Evolutionary conservation across 1,140 invertebrate species (phyloP), one percentile per base, ranked within the genome.

Genomic region (Drusus annulatus): DNA sequence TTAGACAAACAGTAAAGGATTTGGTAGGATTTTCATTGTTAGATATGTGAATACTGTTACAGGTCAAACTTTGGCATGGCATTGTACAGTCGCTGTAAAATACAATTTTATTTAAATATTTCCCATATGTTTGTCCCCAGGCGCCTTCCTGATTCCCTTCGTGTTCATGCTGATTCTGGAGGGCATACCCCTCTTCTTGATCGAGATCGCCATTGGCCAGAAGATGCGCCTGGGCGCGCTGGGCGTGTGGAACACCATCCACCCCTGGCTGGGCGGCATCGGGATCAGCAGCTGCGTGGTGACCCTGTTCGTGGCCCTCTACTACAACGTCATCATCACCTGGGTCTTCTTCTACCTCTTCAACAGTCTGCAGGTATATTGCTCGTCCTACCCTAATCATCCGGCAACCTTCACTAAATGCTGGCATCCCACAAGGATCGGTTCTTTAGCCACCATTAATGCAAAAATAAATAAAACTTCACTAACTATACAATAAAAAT

Each of bases 311-410:
- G 96, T 98, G 19, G 95, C 95, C 1, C 91, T 99, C 50, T 99
- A 99, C 88, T 99, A 99, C 91, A 99, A 99, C 86, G 97, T 99
- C 82, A 99, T 99, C 86, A 98, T 99, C 85, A 98, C 97, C 56
- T 99, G 98, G 98, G 98, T 98, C 82, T 95, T 99, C 89, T 99
- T 94, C 87, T 99, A 99, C 86, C 93, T 97, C 74, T 97, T 96
- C 88, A 96, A 97, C 84, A 96, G 95, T 85, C 94, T 97, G 87
- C 91, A 92, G 91, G 95, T 96, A 86, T 17, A n/a, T 28, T 16
- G 15, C 19, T 68, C 25, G 16, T 19, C 58, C n/a, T 28, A 28
- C 6, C 28, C 28, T 28, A 28, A 3, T 36, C 6, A 36, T 36
- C 6, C 8, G 8, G 2, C 31, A 4, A 36, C 8, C 31, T 7